phyloP scores from a whole-genome alignment of 2,888 invertebrate genomes.

The Brachynemurus nebulosus region DNA sequence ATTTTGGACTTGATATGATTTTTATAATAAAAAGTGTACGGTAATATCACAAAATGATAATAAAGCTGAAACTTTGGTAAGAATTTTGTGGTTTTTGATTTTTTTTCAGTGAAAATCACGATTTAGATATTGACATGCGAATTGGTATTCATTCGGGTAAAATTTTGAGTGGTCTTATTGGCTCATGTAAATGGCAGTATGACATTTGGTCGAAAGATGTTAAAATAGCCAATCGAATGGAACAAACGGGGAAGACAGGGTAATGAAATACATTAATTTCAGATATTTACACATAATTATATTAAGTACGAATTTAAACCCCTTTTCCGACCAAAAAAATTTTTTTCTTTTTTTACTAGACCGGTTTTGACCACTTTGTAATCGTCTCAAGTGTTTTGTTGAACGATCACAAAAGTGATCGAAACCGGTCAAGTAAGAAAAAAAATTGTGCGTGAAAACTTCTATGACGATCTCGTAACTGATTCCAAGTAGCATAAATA shows the following conservation, averaged over 20 bases:
- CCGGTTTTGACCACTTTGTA: too few relatives aligned
- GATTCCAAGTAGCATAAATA: too few relatives aligned
- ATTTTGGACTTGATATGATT: constrained; percentile 86
- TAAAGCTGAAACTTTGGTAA: not conserved
- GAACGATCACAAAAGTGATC: too few relatives aligned
- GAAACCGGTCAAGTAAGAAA: too few relatives aligned
- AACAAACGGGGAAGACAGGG: constrained; percentile 82
- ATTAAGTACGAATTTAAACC: too few relatives aligned
- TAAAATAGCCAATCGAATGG: constrained; percentile 89
- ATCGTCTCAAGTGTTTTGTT: too few relatives aligned
- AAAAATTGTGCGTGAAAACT: too few relatives aligned
- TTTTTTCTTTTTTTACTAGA: not conserved
- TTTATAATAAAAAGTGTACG: constrained; percentile 71
- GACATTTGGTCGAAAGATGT: constrained; percentile 94
- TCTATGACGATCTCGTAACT: too few relatives aligned
- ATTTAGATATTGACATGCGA: constrained; percentile 85
- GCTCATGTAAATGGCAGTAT: constrained; percentile 89
- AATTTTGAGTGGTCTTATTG: constrained; percentile 82
- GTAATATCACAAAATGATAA: constrained; percentile 29
- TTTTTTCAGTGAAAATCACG: constrained; percentile 50
- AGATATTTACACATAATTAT: too few relatives aligned
- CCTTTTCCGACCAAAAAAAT: too few relatives aligned
- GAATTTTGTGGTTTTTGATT: not conserved
- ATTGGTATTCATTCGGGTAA: constrained; percentile 91
- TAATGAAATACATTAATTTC: constrained; percentile 32